Conservation (phyloP, 2,797 vertebrate genomes). For the Tapera naevia region DNA sequence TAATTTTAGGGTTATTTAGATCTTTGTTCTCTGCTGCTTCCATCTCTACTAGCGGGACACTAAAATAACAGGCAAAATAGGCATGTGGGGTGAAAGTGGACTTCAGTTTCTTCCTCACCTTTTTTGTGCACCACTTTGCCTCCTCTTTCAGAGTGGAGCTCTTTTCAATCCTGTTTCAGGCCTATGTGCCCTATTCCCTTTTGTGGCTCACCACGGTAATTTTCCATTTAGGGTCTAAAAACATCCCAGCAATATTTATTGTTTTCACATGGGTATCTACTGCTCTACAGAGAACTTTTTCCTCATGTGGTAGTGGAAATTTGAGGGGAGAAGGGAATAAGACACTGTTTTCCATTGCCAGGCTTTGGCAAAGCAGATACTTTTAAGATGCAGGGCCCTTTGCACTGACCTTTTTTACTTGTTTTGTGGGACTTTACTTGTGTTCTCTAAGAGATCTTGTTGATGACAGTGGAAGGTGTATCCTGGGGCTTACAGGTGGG, state of each 20-base stretch:
- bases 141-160: neutral
- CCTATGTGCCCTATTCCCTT: neutral
- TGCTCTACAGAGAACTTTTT: neutral
- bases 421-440: neutral
- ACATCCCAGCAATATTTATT: neutral
- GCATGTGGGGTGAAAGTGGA: neutral
- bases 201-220: neutral
- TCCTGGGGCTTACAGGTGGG: neutral
- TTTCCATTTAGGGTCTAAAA: neutral
- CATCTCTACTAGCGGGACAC: neutral
- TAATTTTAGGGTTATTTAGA: neutral
- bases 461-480: neutral
- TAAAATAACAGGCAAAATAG: neutral
- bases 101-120: neutral
- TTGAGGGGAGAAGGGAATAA: neutral
- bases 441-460: neutral
- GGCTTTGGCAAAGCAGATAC: neutral
- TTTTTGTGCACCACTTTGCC: neutral
- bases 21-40: neutral
- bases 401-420: neutral
- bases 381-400: neutral
- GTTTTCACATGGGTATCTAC: neutral
- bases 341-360: neutral
- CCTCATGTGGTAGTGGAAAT: neutral
- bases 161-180: neutral